Conservation (phyloP, 2,888 invertebrate species). For the Rapana venosa region DNA sequence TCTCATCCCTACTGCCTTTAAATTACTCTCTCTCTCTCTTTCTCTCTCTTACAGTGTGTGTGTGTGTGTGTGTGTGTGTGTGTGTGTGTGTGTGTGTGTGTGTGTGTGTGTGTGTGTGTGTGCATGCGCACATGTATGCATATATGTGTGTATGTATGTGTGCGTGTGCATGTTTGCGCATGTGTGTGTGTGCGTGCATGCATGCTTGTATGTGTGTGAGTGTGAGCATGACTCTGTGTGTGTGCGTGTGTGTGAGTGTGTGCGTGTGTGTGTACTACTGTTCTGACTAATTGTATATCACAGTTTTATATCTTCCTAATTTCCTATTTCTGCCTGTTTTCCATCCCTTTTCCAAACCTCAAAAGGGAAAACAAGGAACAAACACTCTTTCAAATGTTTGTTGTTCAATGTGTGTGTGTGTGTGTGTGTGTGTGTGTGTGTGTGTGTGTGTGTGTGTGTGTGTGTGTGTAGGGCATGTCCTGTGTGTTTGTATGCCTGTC, state of each 20-base stretch:
- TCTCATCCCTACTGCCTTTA: too few species aligned
- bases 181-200: not conserved
- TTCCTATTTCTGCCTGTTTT: too few species aligned
- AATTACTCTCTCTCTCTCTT: too few species aligned
- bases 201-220: not conserved
- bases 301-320: too few species aligned
- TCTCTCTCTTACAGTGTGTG: not conserved
- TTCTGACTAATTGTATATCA: too few species aligned
- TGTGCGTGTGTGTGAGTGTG: not conserved
- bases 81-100: not conserved
- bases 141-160: not conserved
- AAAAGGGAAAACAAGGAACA: too few species aligned
- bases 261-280: not conserved
- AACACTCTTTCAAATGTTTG: not conserved
- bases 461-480: not conserved
- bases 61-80: not conserved
- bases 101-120: not conserved
- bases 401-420: not conserved
- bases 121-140: not conserved
- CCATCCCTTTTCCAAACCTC: too few species aligned
- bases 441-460: conserved; percentile 1
- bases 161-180: not conserved
- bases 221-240: not conserved
- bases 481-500: too few species aligned
- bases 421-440: conserved; percentile 1